Evolutionary conservation across 2,888 invertebrate species (phyloP), one percentile per base, ranked within the genome.

Genomic region (Pogonocherus hispidulus): DNA sequence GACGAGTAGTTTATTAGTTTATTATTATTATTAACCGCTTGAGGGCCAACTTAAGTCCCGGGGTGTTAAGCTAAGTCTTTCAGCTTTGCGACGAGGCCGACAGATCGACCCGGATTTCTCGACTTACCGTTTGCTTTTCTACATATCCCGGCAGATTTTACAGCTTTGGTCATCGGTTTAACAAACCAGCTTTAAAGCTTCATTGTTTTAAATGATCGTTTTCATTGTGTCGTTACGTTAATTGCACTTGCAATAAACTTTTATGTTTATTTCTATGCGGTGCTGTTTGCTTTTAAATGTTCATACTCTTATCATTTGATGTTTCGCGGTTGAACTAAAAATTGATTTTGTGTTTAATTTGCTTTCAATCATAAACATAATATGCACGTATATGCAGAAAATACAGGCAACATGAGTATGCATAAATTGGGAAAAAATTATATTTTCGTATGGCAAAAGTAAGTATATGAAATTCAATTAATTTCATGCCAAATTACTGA

Each of bases 71-170:
- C 73, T 76, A 77, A 77, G 77, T 73, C 74, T 63, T 56, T 47
- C 63, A 69, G 75, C 70, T 76, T 77, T 77, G 72, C 73, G 65
- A 71, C 52, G 67, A 73, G 72, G 69, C 73, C 71, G 68, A 71
- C 73, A 75, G 76, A 76, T 77, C 73, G 74, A 70, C 68, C 72
- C 71, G 76, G 77, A 77, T 76, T 76, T 74, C 70, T 68, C 69
- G 71, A 71, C 73, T 76, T 71, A 75, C 67, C 67, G 71, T 60
- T 55, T 75, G 79, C 79, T 79, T 78, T 78, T 80, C 77, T 79
- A 77, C 79, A 79, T 79, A 79, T 78, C 78, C 76, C 71, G 66
- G 56, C 72, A 73, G 77, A 75, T 79, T 78, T 78, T 73, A 69
- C 76, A 73, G 76, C 67, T 74, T 66, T 69, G 70, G 67, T 55